Conservation (phyloP, 2,888 invertebrate species). For the Heteromyza rotundicornis region DNA sequence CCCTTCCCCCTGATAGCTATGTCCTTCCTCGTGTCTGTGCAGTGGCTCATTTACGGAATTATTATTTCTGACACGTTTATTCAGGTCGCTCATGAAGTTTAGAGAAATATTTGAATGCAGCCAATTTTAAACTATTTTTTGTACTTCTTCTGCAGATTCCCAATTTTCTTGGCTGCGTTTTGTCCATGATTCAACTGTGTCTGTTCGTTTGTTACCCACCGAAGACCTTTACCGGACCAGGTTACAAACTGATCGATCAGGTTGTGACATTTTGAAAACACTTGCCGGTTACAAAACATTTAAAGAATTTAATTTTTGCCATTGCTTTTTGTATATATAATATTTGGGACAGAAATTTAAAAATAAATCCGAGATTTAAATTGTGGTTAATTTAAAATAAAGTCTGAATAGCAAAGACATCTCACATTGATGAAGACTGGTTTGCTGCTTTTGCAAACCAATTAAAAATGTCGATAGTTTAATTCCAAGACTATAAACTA, state of each 20-base stretch:
- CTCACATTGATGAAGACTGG: too few relatives aligned
- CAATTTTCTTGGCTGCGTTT: constrained; percentile 77
- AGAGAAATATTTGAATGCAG: too few relatives aligned
- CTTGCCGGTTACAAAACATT: not conserved
- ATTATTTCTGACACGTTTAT: constrained; percentile 80
- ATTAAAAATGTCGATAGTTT: too few relatives aligned
- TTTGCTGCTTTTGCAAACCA: too few relatives aligned
- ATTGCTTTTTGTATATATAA: not conserved
- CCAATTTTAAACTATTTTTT: constrained; percentile 23
- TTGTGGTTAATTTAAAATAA: too few relatives aligned
- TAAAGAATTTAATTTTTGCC: not conserved
- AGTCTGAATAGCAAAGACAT: too few relatives aligned
- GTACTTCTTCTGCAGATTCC: constrained; percentile 75
- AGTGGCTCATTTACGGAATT: constrained; percentile 86
- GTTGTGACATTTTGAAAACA: constrained; percentile 29
- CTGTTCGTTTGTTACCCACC: constrained; percentile 77
- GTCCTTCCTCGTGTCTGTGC: constrained; percentile 79
- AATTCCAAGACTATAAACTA: too few relatives aligned
- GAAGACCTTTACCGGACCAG: constrained; percentile 57
- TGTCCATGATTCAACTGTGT: constrained; percentile 72
- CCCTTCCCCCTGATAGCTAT: constrained; percentile 87
- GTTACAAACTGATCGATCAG: constrained; percentile 58
- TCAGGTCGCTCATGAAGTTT: constrained; percentile 68
- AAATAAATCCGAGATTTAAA: too few relatives aligned
- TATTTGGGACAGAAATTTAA: too few relatives aligned